Conservation (phyloP, 2,113 vertebrate species). For the Xiphorhynchus elegans region DNA sequence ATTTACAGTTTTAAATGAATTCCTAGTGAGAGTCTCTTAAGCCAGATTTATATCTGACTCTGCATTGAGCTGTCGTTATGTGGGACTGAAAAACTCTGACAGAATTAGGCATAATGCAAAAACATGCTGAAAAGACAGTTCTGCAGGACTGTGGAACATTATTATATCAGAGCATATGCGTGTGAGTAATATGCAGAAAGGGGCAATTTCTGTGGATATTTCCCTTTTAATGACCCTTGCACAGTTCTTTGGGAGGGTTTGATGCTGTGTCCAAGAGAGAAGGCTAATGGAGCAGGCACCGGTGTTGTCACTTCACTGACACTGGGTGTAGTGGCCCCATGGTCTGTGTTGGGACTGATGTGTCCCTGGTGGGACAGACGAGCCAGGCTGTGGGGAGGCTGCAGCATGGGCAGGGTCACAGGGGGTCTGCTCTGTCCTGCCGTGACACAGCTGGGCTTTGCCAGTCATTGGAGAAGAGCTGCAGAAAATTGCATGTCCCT, state of each 20-base stretch:
- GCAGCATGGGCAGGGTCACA: neutral
- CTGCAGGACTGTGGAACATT: conserved; percentile 71
- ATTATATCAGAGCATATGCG: conserved; percentile 70
- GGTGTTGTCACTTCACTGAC: neutral
- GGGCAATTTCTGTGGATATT: conserved; percentile 68
- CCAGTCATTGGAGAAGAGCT: neutral
- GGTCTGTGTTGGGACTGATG: neutral
- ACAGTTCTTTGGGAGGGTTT: conserved; percentile 50
- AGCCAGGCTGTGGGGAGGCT: rapidly evolving
- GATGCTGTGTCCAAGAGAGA: conserved; percentile 47
- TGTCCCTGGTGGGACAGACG: rapidly evolving
- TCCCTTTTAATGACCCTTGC: conserved; percentile 71
- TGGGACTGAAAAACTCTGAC: conserved; percentile 75
- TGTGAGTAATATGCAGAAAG: conserved; percentile 70
- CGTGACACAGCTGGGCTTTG: neutral
- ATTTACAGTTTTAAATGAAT: conserved; percentile 85
- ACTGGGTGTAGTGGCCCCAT: neutral
- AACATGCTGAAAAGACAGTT: conserved; percentile 84
- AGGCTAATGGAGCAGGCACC: conserved; percentile 29
- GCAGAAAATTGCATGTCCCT: neutral
- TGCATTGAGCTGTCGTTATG: conserved; percentile 82
- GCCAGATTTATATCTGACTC: conserved; percentile 86
- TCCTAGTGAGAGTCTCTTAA: conserved; percentile 85
- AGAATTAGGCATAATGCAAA: conserved; percentile 81
- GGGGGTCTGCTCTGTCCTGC: neutral